These are phyloP conservation scores for Lepidostoma basale DNA, from an alignment of 1,140 invertebrate genomes.

Conservation along the genomic window DNA sequence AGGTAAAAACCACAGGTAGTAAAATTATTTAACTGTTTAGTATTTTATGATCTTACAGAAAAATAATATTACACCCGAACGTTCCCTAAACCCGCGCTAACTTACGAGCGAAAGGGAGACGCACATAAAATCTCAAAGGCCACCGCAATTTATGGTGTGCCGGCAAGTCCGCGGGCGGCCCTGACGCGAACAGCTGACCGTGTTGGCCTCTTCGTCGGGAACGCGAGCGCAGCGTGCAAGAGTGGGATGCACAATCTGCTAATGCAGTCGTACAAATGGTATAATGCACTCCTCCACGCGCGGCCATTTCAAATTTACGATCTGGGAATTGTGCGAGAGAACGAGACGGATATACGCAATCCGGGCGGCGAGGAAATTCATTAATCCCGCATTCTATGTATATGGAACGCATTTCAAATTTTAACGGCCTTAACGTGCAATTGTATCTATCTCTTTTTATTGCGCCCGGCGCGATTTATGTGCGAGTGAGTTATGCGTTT, in stretches of 20 bases:
- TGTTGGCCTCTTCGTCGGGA: slow-evolving; percentile 48
- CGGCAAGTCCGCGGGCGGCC: slow-evolving; percentile 15
- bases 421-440: slow-evolving; percentile 27
- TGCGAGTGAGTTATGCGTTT: slow-evolving; percentile 41
- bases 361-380: slow-evolving; percentile 24
- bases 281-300: slow-evolving; percentile 61
- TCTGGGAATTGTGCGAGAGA: slow-evolving; percentile 63
- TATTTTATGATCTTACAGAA: slow-evolving; percentile 1
- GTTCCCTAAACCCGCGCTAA: neutral
- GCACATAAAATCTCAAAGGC: slow-evolving; percentile 33
- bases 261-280: slow-evolving; percentile 53
- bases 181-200: slow-evolving; percentile 31
- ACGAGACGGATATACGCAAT: slow-evolving; percentile 51
- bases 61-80: neutral
- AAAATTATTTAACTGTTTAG: neutral
- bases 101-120: slow-evolving; percentile 32
- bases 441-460: slow-evolving; percentile 28
- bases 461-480: slow-evolving; percentile 25
- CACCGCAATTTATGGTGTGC: slow-evolving; percentile 39
- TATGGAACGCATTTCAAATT: neutral
- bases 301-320: slow-evolving; percentile 65
- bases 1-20: neutral
- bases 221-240: slow-evolving; percentile 54
- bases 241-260: slow-evolving; percentile 61
- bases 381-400: slow-evolving; percentile 19